Evolutionary conservation across 1,140 invertebrate species (phyloP), one percentile per base, ranked within the genome.

Genomic region (Camponotus pennsylvanicus): DNA sequence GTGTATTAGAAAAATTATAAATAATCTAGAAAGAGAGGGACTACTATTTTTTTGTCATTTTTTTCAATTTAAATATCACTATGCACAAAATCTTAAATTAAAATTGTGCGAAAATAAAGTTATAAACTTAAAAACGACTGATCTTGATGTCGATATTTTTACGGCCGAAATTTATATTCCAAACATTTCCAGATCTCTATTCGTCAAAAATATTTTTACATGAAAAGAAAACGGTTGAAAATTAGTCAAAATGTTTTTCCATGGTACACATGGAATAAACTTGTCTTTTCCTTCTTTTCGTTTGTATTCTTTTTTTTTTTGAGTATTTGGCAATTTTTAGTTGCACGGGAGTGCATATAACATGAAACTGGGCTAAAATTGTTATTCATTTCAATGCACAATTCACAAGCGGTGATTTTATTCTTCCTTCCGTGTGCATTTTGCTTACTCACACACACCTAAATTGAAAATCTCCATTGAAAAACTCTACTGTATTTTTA

Each of bases 381-480:
- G 67, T 71, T 42, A 59, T 82, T 71, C 34, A 59, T 80, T 70
- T 80, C 15, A 1, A 34, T 34, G 1, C 21, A 42, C 21, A 57
- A 1, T 69, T 70, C 37, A 42, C 77, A 57, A 34, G 70, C n/a
- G 55, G 11, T 70, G 9, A 52, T 13, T 70, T 80, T 59, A 13
- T 73, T 21, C 67, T 71, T 61, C 2, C 40, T 73, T 82, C 5
- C 18, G 18, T 59, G 3, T 11, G 79, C 11, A 6, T 59, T 59
- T 82, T 34, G 21, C 45, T 79, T 27, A 34, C 13, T 37, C 18
- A 32, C 27, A 52, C 6, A 45, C 27, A 82, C 73, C 67, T 82
- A 82, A 82, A 82, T 82, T 73, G 69, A 59, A 82, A 73, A 82
- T 82, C 79, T 73, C 40, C 37, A 59, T 45, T 82, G 37, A 61